Base-by-base conservation (phyloP, 2,797 vertebrate genomes). In the Halcyon leucocephala region DNA sequence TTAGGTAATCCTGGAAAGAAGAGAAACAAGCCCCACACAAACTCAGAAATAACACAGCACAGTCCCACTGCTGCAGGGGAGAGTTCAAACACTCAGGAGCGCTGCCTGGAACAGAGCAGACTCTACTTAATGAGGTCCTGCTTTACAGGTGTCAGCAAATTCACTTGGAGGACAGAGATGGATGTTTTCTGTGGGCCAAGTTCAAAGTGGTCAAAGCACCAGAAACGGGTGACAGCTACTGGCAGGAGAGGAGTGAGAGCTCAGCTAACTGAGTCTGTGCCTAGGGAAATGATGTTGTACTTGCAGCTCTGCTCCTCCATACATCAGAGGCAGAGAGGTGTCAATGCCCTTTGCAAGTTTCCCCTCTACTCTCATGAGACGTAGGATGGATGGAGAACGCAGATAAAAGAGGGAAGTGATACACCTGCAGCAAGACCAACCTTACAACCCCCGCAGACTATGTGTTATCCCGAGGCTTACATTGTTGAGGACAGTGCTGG, bases 401-500 rank as follows among this genome's bases (percentile, higher is more conserved):
- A 72, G 77, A 66, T 48, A 61, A 48, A 84, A 48, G 0, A 10
- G 20, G 12, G 7, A 83, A 66, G 14, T 12, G 7, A 51, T 19
- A 54, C 31, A 88, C 22, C 71, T 55, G 41, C 46, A 51, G 37
- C 71, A 89, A 76, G 49, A 78, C 20, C 73, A 84, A 3, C 31
- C 65, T 71, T 24, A 80, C 16, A 80, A 35, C 22, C 48, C 62
- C 21, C 31, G 76, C n/a, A 58, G 16, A 55, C 10, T 7, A 2
- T 2, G 11, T 14, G 18, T 29, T 49, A 62, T 21, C 17, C 52
- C 1, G 4, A 10, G 44, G n/a, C 18, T 89, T 98, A 99, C 99
- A 61, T 98, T 99, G 98, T 98, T 99, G 65, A 99, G 98, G 97
- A 98, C 95, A 39, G 98, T 97, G 57, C 98, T 98, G 83, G 98